Base-by-base conservation (phyloP, 2,888 invertebrate species). In the Pterostichus niger region DNA sequence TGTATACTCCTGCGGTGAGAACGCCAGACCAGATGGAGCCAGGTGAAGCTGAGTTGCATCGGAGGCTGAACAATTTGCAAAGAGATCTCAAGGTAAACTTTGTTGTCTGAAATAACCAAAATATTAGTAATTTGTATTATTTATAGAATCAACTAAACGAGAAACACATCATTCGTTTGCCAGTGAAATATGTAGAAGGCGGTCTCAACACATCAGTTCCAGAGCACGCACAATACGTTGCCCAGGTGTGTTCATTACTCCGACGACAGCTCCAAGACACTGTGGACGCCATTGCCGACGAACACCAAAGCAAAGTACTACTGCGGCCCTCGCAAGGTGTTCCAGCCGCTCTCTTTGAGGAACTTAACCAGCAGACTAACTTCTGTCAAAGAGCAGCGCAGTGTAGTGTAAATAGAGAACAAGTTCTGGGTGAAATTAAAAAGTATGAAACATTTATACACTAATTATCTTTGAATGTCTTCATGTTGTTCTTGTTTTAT, bases 381-480 rank as follows among this genome's bases (percentile, higher is more conserved):
- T 94, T 95, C 91, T 93, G 96, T 89, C 93, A 95, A 90, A 92
- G 93, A 88, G 92, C 94, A 85, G 92, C 94, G 85, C 92, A 94
- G 88, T 92, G 94, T 90, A 94, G 94, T 87, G 91, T 95, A 87
- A 93, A 94, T 89, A 89, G 95, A 87, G 93, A 95, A 88, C 91
- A 93, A 88, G 92, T 94, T 83, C 91, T 96, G 85, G 91, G 93
- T 88, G 92, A 93, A 89, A 91, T 94, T 86, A 92, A 94, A 91
- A 91, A 93, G 94, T 94, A 91, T 92, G 91, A 91, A 86, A 49
- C 1, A 17, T 3, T 71, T n/a, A n/a, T 59, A 40, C 78, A 44
- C 24, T 10, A 13, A 3, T 46, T 15, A n/a, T 0, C 6, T 13
- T 49, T 64, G 7, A 10, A 4, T 13, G 10, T 6, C 6, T 17